These are phyloP conservation scores for Ganaspis sp. DNA, from an alignment of 1,140 invertebrate species.

Conservation along the genomic window DNA sequence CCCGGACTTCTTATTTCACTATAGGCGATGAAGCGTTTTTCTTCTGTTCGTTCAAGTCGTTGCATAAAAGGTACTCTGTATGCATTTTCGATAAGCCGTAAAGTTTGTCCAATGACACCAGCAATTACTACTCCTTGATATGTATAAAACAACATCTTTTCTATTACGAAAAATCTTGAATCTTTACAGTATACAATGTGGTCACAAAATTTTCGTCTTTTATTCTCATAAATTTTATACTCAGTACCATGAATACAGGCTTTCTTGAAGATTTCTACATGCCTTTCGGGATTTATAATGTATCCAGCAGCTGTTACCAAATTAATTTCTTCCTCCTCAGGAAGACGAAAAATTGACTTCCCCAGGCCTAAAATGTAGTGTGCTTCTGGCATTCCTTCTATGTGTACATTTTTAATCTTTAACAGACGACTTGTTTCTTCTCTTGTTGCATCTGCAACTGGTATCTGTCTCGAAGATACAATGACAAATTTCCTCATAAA, in stretches of 20 bases:
- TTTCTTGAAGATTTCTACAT: constrained; percentile 19
- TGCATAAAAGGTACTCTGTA: constrained; percentile 34
- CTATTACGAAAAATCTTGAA: constrained; percentile 29
- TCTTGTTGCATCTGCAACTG: not conserved
- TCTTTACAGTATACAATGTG: not conserved
- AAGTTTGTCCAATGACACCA: constrained; percentile 29
- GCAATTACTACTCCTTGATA: constrained; percentile 5
- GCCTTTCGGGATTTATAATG: not conserved
- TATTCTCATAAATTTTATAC: constrained; percentile 31
- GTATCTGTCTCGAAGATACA: not conserved
- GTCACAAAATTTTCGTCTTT: constrained; percentile 31
- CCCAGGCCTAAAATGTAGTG: not conserved
- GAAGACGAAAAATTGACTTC: not conserved
- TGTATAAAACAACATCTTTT: constrained; percentile 30
- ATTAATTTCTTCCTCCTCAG: not conserved
- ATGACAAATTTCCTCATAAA: constrained; percentile 34
- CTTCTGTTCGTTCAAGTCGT: not conserved
- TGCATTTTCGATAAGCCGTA: constrained; percentile 11
- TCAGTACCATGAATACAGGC: constrained; percentile 26
- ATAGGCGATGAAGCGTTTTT: constrained; percentile 19
- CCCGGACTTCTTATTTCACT: constrained; percentile 28
- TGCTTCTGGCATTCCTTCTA: not conserved
- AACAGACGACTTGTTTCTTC: not conserved
- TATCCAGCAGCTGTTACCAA: not conserved
- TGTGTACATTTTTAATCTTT: not conserved